Evolutionary conservation across 2,888 invertebrate species (phyloP).

Genomic region (Drosophila anomelani): DNA sequence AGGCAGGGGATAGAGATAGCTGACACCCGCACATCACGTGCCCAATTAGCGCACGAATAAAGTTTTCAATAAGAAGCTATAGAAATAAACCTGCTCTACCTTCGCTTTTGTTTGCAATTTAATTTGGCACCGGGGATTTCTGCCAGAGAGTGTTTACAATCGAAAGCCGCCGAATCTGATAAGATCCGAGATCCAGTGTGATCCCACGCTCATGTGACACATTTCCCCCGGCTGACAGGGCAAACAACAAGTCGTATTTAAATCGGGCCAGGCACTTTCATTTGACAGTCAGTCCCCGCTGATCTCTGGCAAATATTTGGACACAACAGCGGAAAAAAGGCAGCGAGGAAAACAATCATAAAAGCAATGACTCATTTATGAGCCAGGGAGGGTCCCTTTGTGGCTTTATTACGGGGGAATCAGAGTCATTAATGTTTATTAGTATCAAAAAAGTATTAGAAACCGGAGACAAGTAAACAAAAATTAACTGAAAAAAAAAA

Average conservation of each 20-base stretch:
- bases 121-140: neutral
- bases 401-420: neutral
- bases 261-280: conserved; percentile 40
- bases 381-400: neutral
- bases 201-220: conserved; percentile 41
- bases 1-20: conserved; percentile 13
- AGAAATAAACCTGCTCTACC: conserved; percentile 1
- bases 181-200: conserved; percentile 25
- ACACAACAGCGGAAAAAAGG: conserved; percentile 6
- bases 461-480: neutral
- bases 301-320: conserved; percentile 52
- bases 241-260: conserved; percentile 33
- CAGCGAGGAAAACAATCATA: conserved; percentile 26
- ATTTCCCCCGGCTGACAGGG: conserved; percentile 33
- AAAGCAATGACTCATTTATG: conserved; percentile 49
- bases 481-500: too few relatives aligned
- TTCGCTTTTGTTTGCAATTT: conserved; percentile 8
- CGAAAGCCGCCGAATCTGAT: conserved; percentile 13
- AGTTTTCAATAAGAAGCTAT: conserved; percentile 4
- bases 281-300: conserved; percentile 35
- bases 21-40: conserved; percentile 50
- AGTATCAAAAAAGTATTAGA: too few relatives aligned
- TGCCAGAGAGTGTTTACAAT: conserved; percentile 13
- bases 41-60: conserved; percentile 45
- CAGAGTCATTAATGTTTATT: neutral